phyloP scores from a whole-genome alignment of 2,113 vertebrate species.

The Xiphophorus couchianus region DNA sequence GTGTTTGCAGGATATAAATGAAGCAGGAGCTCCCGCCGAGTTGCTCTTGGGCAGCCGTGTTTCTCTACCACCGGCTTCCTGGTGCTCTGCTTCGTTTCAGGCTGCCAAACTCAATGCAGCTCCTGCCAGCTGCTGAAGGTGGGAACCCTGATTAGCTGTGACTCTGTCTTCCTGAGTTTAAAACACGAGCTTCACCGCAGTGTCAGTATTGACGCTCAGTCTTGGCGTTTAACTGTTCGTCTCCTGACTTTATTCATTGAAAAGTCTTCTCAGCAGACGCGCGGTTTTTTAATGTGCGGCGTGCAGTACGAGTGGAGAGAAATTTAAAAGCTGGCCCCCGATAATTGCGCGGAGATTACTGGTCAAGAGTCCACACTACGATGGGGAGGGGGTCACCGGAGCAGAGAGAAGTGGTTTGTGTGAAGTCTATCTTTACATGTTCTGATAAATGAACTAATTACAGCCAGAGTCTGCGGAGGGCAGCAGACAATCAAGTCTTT shows the following conservation, averaged over 20 bases:
- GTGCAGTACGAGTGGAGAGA: background rate
- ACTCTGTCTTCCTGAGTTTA: conserved; percentile 56
- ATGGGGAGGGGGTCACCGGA: conserved; percentile 1
- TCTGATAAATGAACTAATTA: conserved; percentile 70
- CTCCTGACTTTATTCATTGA: conserved; percentile 6
- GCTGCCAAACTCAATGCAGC: conserved; percentile 63
- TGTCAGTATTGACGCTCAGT: conserved; percentile 3
- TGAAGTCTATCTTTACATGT: conserved; percentile 56
- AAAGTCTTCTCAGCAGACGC: background rate
- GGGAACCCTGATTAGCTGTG: conserved; percentile 58
- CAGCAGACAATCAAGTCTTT: conserved; percentile 61
- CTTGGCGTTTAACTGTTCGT: conserved; percentile 17
- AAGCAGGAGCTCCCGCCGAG: conserved; percentile 22
- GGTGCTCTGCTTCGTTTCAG: conserved; percentile 43
- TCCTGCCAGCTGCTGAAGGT: conserved; percentile 44
- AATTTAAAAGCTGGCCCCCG: conserved; percentile 5
- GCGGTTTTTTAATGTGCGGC: too few relatives aligned
- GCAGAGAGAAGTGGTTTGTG: conserved; percentile 39
- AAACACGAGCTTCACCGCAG: conserved; percentile 29
- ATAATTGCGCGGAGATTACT: conserved; percentile 42
- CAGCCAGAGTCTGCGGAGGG: conserved; percentile 41
- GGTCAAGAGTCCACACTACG: conserved; percentile 46
- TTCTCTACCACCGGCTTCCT: conserved; percentile 35
- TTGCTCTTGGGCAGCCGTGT: conserved; percentile 54
- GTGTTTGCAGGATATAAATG: conserved; percentile 32